A percentile compares a stretch with the other conserved stretches of the same genome.
Conservation (phyloP, 2,797 vertebrate species). For the Eulemur coronatus region DNA sequence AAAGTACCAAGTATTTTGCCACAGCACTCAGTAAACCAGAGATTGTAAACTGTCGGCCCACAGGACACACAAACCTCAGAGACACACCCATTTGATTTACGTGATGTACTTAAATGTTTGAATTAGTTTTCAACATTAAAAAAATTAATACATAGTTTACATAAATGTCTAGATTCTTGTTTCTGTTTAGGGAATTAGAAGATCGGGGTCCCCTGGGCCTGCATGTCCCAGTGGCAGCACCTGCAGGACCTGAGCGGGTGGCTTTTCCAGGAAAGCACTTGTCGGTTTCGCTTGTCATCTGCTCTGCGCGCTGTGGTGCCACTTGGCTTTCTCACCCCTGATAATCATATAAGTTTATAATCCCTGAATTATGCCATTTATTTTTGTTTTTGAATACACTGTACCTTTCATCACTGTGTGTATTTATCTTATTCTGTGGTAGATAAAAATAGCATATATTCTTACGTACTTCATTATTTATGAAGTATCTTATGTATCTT, state of each 20-base stretch:
- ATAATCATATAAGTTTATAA: neutral
- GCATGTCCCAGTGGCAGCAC: neutral
- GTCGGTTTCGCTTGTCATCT: neutral
- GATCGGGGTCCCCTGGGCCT: neutral
- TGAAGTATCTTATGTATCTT: neutral
- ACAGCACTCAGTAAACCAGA: neutral
- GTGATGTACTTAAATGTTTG: neutral
- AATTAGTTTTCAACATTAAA: slow-evolving; percentile 18
- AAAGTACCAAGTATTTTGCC: slow-evolving; percentile 1
- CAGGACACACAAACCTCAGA: neutral
- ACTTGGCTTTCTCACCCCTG: neutral
- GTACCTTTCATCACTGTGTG: neutral
- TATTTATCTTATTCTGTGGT: neutral
- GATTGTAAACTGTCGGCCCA: neutral
- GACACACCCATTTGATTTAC: neutral
- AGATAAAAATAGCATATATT: neutral
- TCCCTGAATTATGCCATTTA: neutral
- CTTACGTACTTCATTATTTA: neutral
- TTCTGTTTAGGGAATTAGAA: neutral
- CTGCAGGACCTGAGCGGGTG: neutral
- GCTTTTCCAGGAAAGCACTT: neutral
- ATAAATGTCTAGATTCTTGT: neutral
- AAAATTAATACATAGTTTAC: neutral
- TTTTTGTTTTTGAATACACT: neutral
- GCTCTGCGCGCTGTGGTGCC: neutral